Evolutionary conservation across 2,113 vertebrate species (phyloP).

Genomic region (Silurus glanis): DNA sequence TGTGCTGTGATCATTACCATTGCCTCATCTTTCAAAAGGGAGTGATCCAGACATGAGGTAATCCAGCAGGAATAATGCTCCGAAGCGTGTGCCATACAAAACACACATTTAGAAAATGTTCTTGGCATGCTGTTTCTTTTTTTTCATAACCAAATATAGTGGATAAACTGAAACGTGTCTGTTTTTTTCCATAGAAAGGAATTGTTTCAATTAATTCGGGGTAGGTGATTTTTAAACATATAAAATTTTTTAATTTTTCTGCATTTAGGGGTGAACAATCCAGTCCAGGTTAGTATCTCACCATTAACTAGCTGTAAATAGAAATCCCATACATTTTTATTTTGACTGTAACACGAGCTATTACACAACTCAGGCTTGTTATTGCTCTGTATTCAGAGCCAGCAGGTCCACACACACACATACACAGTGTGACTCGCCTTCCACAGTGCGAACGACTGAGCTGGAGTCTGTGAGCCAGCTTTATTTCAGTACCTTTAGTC

Average conservation of each 20-base stretch:
- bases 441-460: conserved; percentile 32
- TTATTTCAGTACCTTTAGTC: conserved; percentile 71
- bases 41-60: conserved; percentile 54
- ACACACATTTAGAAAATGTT: conserved; percentile 42
- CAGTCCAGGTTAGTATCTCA: neutral
- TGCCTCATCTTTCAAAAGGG: conserved; percentile 48
- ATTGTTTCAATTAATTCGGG: neutral
- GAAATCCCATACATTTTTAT: conserved; percentile 20
- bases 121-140: conserved; percentile 25
- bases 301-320: conserved; percentile 22
- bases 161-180: conserved; percentile 35
- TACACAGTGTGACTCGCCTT: neutral
- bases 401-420: conserved; percentile 10
- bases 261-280: neutral
- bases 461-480: conserved; percentile 47
- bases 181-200: conserved; percentile 19
- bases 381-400: conserved; percentile 38
- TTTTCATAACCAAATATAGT: conserved; percentile 14
- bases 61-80: conserved; percentile 48
- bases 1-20: conserved; percentile 33
- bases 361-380: conserved; percentile 37
- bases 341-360: conserved; percentile 41
- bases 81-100: conserved; percentile 31
- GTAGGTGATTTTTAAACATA: neutral
- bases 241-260: neutral